Base-by-base conservation (phyloP, 2,113 vertebrate genomes). In the Corythornis madagascariensis region DNA sequence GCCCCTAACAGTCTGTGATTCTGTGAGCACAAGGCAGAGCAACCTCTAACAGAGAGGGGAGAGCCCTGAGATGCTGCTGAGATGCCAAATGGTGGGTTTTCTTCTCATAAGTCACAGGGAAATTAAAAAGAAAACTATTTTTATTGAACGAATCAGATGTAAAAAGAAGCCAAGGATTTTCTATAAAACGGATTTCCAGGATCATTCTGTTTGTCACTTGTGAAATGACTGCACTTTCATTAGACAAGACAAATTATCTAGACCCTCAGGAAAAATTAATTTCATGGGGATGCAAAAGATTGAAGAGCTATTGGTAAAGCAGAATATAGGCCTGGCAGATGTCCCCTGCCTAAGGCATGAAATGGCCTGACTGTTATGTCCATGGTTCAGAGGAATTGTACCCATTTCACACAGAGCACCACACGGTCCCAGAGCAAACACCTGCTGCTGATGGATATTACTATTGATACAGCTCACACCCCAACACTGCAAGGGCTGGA, bases 251-350 rank as follows among this genome's bases (percentile, higher is more conserved):
- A 88, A 96, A 96, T 94, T 95, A 96, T 76, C 82, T 77, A 75
- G 72, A 95, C 85, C 79, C 79, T 57, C 72, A 94, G 93, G 93
- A 96, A 97, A 97, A 97, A 97, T 78, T 86, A 96, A 95, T 81
- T 78, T 94, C 82, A 89, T n/a, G 52, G 77, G 78, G 88, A 96
- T 56, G 78, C 56, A 20, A 93, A 91, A 94, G 74, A 93, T 61
- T 94, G 78, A 93, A 92, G 93, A 87, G 57, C 81, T 89, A 86
- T 69, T 92, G 92, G 90, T 61, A 92, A 72, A 72, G 50, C 40
- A 91, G 69, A 90, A 50, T 93, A 81, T 69, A 78, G 59, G 77
- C 50, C 79, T 95, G 72, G 42, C 55, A 94, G 33, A 92, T 77
- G 63, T 91, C 93, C 60, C 88, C 56, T 72, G 90, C 93, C 86